Conservation (phyloP, 1,140 invertebrate genomes). For the Gryllus bimaculatus region DNA sequence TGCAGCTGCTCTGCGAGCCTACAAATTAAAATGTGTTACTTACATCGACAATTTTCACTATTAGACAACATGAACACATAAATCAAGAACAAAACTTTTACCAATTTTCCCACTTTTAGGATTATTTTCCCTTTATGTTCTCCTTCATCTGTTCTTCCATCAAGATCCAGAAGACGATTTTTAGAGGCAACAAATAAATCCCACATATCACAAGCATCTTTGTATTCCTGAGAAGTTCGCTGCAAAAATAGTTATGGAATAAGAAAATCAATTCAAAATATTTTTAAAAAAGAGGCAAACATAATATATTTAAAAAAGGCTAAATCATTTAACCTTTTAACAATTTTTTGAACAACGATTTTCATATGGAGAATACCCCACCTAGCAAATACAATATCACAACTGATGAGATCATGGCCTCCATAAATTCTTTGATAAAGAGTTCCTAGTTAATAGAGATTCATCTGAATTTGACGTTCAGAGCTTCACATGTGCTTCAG, state of each 20-base stretch:
- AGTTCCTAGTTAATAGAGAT: too few species aligned
- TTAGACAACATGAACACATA: neutral
- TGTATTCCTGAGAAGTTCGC: conserved; percentile 72
- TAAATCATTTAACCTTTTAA: too few species aligned
- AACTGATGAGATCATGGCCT: too few species aligned
- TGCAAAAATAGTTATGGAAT: conserved; percentile 30
- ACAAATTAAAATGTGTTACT: neutral
- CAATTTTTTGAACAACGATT: too few species aligned
- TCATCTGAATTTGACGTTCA: too few species aligned
- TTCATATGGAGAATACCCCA: too few species aligned
- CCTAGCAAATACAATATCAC: too few species aligned
- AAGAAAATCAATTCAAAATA: too few species aligned
- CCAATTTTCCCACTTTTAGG: conserved; percentile 44
- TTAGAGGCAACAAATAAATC: conserved; percentile 61
- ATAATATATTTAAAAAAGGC: too few species aligned
- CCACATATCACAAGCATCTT: conserved; percentile 86
- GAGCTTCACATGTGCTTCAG: too few species aligned
- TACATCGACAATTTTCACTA: neutral
- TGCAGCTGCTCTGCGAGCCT: conserved; percentile 37
- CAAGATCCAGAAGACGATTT: conserved; percentile 39
- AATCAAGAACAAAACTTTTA: conserved; percentile 25
- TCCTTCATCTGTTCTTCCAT: conserved; percentile 29
- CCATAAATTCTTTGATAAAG: too few species aligned
- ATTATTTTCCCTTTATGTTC: conserved; percentile 48
- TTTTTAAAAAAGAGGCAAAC: too few species aligned